phyloP scores from a whole-genome alignment of 2,888 invertebrate species.

The Trisateles emortualis region DNA sequence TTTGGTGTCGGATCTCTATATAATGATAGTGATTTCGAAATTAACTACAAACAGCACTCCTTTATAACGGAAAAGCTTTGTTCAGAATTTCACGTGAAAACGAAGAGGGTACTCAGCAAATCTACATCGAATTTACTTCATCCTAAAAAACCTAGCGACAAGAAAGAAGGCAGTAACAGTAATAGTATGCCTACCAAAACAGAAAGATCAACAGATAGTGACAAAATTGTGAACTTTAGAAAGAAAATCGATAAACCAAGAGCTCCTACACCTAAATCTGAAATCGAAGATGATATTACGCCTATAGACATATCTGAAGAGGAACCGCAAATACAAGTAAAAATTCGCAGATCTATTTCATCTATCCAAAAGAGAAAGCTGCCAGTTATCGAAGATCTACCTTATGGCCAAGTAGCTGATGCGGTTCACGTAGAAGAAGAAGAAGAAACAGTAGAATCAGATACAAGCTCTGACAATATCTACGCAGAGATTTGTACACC shows the following conservation, averaged over 20 bases:
- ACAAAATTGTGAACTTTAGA: conserved; percentile 78
- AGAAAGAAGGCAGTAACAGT: conserved; percentile 81
- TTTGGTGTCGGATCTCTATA: conserved; percentile 85
- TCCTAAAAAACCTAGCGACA: conserved; percentile 84
- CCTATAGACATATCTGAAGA: conserved; percentile 76
- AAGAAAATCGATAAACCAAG: conserved; percentile 82
- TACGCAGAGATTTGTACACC: conserved; percentile 90
- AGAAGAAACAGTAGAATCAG: conserved; percentile 78
- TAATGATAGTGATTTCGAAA: conserved; percentile 86
- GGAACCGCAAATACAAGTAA: conserved; percentile 77
- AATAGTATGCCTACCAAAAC: conserved; percentile 85
- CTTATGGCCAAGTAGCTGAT: conserved; percentile 90
- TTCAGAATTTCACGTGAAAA: conserved; percentile 91
- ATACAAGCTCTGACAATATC: conserved; percentile 88
- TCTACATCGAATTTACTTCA: conserved; percentile 88
- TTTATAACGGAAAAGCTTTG: conserved; percentile 90
- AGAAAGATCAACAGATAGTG: conserved; percentile 69
- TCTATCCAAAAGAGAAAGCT: conserved; percentile 85
- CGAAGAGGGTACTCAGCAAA: conserved; percentile 88
- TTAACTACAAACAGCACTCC: conserved; percentile 87
- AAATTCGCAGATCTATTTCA: conserved; percentile 84
- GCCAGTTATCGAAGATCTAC: conserved; percentile 88
- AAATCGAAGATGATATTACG: conserved; percentile 72
- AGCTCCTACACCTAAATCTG: conserved; percentile 81
- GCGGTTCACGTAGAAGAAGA: conserved; percentile 84